Conservation (phyloP, 2,888 invertebrate species). For the Andrena haemorrhoa region DNA sequence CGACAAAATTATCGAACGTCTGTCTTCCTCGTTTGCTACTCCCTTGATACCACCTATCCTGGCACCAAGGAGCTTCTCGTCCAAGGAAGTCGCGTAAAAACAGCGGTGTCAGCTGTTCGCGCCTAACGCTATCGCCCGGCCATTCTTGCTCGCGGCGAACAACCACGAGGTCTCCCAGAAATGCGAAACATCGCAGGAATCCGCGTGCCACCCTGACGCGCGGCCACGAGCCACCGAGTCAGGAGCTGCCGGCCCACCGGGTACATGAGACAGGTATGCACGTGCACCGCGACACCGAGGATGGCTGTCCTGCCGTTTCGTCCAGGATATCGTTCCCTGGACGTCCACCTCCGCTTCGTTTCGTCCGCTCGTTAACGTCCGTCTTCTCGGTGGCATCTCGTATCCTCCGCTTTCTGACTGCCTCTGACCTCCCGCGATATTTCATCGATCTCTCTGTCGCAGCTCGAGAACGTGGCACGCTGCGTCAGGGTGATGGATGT, state of each 20-base stretch:
- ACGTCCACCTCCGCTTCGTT: conserved; percentile 61
- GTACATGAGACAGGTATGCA: conserved; percentile 72
- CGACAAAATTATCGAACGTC: background rate
- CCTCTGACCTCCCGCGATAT: conserved; percentile 53
- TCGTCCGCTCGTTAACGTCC: conserved; percentile 80
- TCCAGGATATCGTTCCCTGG: conserved; percentile 68
- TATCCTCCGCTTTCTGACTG: conserved; percentile 48
- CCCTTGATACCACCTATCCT: no score
- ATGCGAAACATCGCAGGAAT: conserved; percentile 70
- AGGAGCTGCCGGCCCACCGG: conserved; percentile 63
- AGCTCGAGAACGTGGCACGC: conserved; percentile 16
- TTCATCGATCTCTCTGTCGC: conserved; percentile 23
- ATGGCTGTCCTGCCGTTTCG: conserved; percentile 50
- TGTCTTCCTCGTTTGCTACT: background rate
- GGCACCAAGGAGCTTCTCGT: background rate
- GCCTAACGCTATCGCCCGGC: background rate
- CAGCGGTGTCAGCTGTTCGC: background rate
- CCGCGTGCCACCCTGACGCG: conserved; percentile 55
- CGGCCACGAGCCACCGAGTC: conserved; percentile 64
- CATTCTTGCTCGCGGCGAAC: conserved; percentile 38
- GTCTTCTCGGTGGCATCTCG: conserved; percentile 69
- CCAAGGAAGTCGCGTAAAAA: background rate
- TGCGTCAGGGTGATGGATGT: background rate
- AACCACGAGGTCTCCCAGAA: conserved; percentile 64
- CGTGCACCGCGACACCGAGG: conserved; percentile 62